Conservation (phyloP, 2,888 invertebrate species). For the Caenorhabditis sp. region DNA sequence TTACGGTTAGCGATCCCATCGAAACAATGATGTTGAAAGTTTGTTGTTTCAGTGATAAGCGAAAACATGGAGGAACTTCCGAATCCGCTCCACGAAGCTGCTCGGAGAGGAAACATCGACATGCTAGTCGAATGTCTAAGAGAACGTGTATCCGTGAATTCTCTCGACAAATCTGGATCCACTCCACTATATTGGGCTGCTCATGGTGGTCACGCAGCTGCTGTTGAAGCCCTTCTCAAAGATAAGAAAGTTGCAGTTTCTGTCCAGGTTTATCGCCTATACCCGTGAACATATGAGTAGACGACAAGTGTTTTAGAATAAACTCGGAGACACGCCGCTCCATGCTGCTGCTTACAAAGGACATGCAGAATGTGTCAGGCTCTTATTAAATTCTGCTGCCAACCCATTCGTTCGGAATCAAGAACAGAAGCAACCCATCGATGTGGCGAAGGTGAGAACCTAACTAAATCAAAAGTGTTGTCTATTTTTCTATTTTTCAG, state of each 20-base stretch:
- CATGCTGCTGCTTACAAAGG: conserved; percentile 87
- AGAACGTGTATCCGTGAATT: conserved; percentile 87
- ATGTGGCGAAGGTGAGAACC: conserved; percentile 85
- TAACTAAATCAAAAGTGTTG: no score
- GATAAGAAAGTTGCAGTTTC: conserved; percentile 85
- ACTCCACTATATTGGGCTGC: conserved; percentile 88
- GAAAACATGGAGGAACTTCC: conserved; percentile 85
- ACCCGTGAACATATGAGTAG: background rate
- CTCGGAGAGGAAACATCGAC: conserved; percentile 87
- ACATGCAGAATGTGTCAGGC: conserved; percentile 86
- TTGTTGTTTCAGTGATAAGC: conserved; percentile 71
- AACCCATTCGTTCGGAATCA: conserved; percentile 85
- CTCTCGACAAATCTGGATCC: conserved; percentile 87
- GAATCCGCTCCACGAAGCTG: conserved; percentile 87
- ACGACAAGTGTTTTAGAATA: conserved; percentile 86
- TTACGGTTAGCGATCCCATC: conserved; percentile 66
- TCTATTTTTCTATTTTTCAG: conserved; percentile 1
- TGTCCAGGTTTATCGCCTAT: conserved; percentile 21
- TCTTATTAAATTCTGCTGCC: conserved; percentile 86
- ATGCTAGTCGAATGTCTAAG: conserved; percentile 86
- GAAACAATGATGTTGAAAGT: background rate
- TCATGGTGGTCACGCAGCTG: conserved; percentile 87
- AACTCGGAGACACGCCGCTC: conserved; percentile 87
- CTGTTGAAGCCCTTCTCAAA: conserved; percentile 85
- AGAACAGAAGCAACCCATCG: conserved; percentile 85